phyloP scores from a whole-genome alignment of 1,140 invertebrate species.

The Heterodera schachtii region DNA sequence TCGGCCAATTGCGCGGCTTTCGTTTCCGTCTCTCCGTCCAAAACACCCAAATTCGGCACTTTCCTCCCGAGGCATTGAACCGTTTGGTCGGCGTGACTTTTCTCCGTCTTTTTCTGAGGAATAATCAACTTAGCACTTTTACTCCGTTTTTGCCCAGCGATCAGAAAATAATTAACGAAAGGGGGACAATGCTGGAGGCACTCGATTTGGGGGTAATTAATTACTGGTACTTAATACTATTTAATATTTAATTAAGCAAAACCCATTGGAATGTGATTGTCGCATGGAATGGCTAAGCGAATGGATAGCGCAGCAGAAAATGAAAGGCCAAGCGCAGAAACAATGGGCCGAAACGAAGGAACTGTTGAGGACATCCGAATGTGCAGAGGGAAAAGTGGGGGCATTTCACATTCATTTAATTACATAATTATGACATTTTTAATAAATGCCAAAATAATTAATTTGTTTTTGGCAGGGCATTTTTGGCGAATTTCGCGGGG shows the following conservation, averaged over 20 bases:
- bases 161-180: slow-evolving; percentile 37
- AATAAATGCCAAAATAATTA: too few species aligned
- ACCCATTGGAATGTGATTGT: slow-evolving; percentile 49
- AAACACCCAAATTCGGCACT: slow-evolving; percentile 39
- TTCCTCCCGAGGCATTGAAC: slow-evolving; percentile 42
- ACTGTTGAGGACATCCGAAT: slow-evolving; percentile 22
- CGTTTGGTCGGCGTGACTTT: slow-evolving; percentile 38
- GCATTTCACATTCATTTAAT: not conserved
- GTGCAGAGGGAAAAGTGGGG: not conserved
- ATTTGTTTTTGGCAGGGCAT: not conserved
- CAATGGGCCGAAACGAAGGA: slow-evolving; percentile 19
- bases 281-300: slow-evolving; percentile 46
- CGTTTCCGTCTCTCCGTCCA: slow-evolving; percentile 33
- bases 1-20: slow-evolving; percentile 38
- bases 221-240: slow-evolving; percentile 8
- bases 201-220: slow-evolving; percentile 39
- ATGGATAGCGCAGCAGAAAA: slow-evolving; percentile 45
- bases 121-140: slow-evolving; percentile 41
- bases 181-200: slow-evolving; percentile 45
- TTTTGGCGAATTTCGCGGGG: not conserved
- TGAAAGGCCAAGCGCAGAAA: not conserved
- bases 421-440: not conserved
- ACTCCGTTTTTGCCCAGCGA: slow-evolving; percentile 25
- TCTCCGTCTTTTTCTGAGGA: slow-evolving; percentile 29
- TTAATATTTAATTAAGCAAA: slow-evolving; percentile 30